A percentile compares a stretch with the other conserved stretches of the same genome.
Evolutionary conservation across 2,113 vertebrate species (phyloP).

Genomic region (Cinclus mexicanus): DNA sequence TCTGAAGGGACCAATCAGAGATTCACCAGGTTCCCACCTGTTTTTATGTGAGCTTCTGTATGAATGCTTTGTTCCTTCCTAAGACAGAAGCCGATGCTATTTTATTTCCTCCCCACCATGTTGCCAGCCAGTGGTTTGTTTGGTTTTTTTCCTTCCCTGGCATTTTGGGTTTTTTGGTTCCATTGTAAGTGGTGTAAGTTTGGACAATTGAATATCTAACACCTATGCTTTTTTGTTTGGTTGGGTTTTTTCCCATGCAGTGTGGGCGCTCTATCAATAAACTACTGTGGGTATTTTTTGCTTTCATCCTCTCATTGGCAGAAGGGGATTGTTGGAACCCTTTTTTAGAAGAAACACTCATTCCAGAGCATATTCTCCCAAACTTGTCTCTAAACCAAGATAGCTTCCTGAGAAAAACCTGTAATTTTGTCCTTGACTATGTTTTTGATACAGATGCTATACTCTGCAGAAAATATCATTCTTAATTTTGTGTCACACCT

Average conservation of each 20-base stretch:
- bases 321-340: not conserved
- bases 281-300: accelerated
- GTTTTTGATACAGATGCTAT: not conserved
- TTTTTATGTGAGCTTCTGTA: accelerated
- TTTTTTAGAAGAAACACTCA: not conserved
- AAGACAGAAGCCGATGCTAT: not conserved
- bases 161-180: not conserved
- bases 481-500: not conserved
- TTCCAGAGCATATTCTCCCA: not conserved
- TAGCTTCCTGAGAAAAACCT: not conserved
- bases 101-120: accelerated
- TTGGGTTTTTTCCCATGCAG: not conserved
- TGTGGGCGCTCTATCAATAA: not conserved
- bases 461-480: not conserved
- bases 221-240: not conserved
- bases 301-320: not conserved
- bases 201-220: not conserved
- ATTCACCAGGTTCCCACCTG: not conserved
- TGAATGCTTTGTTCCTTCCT: not conserved
- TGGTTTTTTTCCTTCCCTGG: not conserved
- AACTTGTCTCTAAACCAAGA: not conserved
- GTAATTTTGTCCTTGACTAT: not conserved
- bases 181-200: accelerated
- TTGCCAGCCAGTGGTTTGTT: accelerated
- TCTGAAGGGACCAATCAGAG: not conserved